These are phyloP conservation scores for Hydroisotoma schaefferi DNA, from an alignment of 2,888 invertebrate genomes.

Conservation along the genomic window DNA sequence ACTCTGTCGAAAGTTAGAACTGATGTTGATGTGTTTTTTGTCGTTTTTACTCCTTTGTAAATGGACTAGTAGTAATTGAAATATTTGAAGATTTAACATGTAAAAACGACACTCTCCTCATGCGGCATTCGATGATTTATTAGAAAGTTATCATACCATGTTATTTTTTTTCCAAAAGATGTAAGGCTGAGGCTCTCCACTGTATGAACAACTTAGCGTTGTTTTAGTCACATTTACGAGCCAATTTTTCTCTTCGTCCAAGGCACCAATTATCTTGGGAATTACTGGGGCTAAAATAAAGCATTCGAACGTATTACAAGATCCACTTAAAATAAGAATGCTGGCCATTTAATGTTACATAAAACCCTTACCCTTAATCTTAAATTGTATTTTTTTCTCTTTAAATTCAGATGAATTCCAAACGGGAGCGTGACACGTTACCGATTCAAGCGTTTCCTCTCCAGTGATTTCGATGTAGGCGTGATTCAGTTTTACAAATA, in stretches of 20 bases:
- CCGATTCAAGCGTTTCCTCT: constrained; percentile 20
- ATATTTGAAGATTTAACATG: too few relatives aligned
- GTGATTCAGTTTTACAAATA: constrained; percentile 19
- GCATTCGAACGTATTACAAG: neutral
- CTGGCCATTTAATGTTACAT: neutral
- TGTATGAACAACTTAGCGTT: constrained; percentile 4
- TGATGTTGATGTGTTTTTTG: too few relatives aligned
- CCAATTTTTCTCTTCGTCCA: constrained; percentile 21
- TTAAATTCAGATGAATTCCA: constrained; percentile 45
- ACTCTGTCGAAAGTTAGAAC: neutral
- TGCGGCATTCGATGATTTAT: neutral
- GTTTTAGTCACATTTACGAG: constrained; percentile 36
- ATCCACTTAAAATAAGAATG: neutral
- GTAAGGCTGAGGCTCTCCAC: neutral
- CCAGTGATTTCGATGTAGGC: constrained; percentile 25
- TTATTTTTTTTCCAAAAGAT: constrained; percentile 23
- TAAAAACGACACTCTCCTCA: too few relatives aligned
- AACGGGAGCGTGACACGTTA: constrained; percentile 42
- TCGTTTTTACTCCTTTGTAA: too few relatives aligned
- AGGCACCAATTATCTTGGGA: neutral
- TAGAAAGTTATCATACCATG: constrained; percentile 15
- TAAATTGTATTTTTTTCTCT: constrained; percentile 24
- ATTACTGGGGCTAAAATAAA: neutral
- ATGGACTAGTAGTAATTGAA: too few relatives aligned
- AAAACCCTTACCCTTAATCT: constrained; percentile 13